Percentiles rank a stretch among this genome's conserved stretches.
Conservation (phyloP, 2,797 vertebrate genomes). For the Anabas testudineus region DNA sequence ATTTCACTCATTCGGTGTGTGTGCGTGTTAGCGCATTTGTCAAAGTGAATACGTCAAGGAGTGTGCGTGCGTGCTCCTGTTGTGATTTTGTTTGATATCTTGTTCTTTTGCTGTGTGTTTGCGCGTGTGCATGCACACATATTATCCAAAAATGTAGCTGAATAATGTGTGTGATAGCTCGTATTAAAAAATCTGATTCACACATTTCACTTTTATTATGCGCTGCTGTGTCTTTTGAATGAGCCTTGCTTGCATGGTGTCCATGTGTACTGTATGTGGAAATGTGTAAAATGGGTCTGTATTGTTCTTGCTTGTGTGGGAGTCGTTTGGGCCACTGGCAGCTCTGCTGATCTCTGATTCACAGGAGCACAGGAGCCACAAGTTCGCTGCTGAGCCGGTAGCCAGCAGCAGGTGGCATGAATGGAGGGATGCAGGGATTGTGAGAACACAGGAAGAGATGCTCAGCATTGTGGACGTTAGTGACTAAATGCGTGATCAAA, state of each 20-base stretch:
- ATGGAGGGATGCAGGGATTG: constrained; percentile 13
- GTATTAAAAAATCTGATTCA: constrained; percentile 23
- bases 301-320: constrained; percentile 15
- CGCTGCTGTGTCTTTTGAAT: background rate
- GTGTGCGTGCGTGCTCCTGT: background rate
- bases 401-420: constrained; percentile 43
- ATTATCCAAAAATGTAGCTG: constrained; percentile 15
- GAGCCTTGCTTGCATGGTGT: background rate
- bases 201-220: background rate
- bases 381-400: constrained; percentile 50
- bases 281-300: constrained; percentile 3
- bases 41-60: background rate
- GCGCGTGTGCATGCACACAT: background rate
- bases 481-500: constrained; percentile 46
- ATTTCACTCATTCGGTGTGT: background rate
- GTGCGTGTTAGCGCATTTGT: constrained; percentile 10
- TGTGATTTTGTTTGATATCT: constrained; percentile 7
- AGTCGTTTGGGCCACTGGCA: constrained; percentile 15
- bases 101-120: constrained; percentile 4
- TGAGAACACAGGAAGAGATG: constrained; percentile 34
- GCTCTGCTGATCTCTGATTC: constrained; percentile 50
- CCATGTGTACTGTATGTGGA: constrained; percentile 10
- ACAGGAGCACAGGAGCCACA: constrained; percentile 7
- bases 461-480: constrained; percentile 16
- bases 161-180: background rate